Base-by-base conservation (phyloP, 2,797 vertebrate genomes). In the Rousettus madagascariensis region DNA sequence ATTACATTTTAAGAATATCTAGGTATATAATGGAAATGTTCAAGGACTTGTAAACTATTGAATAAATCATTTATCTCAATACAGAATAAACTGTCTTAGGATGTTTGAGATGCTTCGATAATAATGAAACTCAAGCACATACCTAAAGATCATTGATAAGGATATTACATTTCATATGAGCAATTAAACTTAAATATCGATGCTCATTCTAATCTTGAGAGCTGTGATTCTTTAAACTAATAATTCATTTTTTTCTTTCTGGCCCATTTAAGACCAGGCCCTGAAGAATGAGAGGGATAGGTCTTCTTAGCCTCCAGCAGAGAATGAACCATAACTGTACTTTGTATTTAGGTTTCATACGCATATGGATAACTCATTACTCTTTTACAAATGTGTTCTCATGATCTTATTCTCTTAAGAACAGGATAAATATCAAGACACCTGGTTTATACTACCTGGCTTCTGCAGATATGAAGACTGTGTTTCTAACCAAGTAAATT, bases 401-500 rank as follows among this genome's bases (percentile, higher is more conserved):
- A 3, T 55, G 22, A 75, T 89, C 72, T 68, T 38, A 22, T 15
- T 80, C 79, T 72, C 66, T 68, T 86, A 93, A 88, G 28, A 86
- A 57, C 51, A 87, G 33, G 33, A 63, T 83, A 93, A 93, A 90
- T 92, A 71, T 43, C 83, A 89, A 78, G 16, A 20, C 41, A 12
- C 36, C 19, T 30, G 16, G 46, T 12, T 85, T 66, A 71, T 5
- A 36, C 30, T 46, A n/a, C 19, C 91, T 78, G 74, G 30, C 59
- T 89, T 89, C 55, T 71, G 9, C 30, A 88, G 77, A 75, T 57
- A 93, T n/a, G 53, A 30, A 78, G 65, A 61, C 41, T 74, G 26
- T 43, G 26, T 87, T 90, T 79, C 36, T 80, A 68, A 63, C 36
- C 55, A 92, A 57, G 91, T 2, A 68, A 87, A 96, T 97, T 96